phyloP scores from a whole-genome alignment of 2,888 invertebrate genomes.

The Xestia xanthographa region DNA sequence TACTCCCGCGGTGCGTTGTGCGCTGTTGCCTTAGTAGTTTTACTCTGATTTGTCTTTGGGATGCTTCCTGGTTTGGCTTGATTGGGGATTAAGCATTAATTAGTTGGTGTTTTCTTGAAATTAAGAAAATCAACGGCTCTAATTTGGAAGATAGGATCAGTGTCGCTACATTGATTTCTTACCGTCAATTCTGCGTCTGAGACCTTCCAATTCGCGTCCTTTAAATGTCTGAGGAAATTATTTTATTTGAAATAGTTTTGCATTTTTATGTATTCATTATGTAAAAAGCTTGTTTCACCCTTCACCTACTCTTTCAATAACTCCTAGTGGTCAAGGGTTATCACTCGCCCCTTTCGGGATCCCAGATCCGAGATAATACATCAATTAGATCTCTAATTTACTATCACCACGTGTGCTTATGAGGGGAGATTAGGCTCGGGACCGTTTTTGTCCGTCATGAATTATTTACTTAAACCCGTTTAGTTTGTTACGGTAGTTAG shows the following conservation, averaged over 20 bases:
- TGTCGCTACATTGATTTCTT: neutral
- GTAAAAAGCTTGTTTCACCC: conserved; percentile 2
- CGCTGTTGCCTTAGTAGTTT: conserved; percentile 32
- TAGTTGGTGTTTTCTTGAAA: conserved; percentile 10
- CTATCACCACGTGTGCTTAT: conserved; percentile 56
- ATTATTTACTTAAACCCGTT: conserved; percentile 59
- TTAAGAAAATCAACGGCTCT: conserved; percentile 7
- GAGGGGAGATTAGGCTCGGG: conserved; percentile 56
- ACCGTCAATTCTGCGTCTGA: neutral
- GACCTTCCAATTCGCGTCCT: neutral
- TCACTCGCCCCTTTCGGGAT: conserved; percentile 54
- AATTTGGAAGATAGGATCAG: neutral
- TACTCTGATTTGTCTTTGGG: conserved; percentile 37
- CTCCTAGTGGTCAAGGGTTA: conserved; percentile 26
- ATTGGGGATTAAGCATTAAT: conserved; percentile 37
- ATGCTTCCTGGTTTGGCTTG: conserved; percentile 16
- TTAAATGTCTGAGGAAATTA: neutral
- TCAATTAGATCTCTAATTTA: conserved; percentile 69
- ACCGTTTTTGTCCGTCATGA: conserved; percentile 61
- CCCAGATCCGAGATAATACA: conserved; percentile 65
- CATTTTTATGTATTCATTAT: conserved; percentile 20
- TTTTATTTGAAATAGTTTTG: neutral
- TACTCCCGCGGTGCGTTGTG: conserved; percentile 49
- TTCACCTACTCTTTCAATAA: conserved; percentile 32
- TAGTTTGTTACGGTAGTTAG: conserved; percentile 44